These are phyloP conservation scores for Plusia festucae DNA, from an alignment of 2,888 invertebrate species.

Conservation along the genomic window DNA sequence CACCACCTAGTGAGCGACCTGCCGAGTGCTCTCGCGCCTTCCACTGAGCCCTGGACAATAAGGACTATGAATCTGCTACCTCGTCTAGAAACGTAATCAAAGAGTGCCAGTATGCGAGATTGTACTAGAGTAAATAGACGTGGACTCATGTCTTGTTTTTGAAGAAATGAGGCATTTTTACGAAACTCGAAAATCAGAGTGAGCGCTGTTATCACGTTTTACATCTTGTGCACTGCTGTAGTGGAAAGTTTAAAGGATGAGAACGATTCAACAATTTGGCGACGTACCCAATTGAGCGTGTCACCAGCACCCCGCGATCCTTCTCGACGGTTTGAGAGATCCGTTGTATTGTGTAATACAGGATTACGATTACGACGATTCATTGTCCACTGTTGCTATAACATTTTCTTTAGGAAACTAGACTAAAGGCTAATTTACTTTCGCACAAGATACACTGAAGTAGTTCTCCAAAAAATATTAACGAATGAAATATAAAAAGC, in stretches of 20 bases:
- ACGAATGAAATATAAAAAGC: too few species aligned
- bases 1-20: too few species aligned
- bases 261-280: conserved; percentile 73
- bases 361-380: neutral
- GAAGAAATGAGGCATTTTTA: too few species aligned
- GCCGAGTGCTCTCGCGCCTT: too few species aligned
- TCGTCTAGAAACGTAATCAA: too few species aligned
- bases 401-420: neutral
- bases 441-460: neutral
- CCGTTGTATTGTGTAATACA: conserved; percentile 20
- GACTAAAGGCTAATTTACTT: neutral
- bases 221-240: conserved; percentile 45
- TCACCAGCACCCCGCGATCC: conserved; percentile 53
- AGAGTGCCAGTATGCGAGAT: too few species aligned
- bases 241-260: conserved; percentile 80
- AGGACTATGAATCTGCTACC: too few species aligned
- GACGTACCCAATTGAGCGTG: conserved; percentile 68
- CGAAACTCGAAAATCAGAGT: too few species aligned
- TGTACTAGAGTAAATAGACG: too few species aligned
- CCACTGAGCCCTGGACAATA: too few species aligned
- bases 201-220: conserved; percentile 22
- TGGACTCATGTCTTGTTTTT: too few species aligned
- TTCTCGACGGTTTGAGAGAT: conserved; percentile 40
- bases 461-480: neutral
- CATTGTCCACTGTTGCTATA: neutral